Percentiles rank a stretch among this genome's conserved stretches.
phyloP scores from a whole-genome alignment of 37 sponge, comb jelly and placozoan species.

The Spongia lamella region DNA sequence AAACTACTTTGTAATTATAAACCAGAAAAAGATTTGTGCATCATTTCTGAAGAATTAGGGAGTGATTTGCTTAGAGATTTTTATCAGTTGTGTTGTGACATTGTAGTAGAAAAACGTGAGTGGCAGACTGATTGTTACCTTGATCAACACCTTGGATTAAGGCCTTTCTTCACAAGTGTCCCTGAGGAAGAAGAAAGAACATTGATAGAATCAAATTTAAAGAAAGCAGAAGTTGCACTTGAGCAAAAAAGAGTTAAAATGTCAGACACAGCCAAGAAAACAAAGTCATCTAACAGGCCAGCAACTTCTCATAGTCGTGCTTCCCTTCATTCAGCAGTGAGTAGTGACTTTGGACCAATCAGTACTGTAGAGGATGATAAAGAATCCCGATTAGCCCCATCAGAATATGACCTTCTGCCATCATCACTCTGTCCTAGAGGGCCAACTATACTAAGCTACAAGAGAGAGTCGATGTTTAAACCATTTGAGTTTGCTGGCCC shows the following conservation, averaged over 20 bases:
- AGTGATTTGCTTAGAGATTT: constrained; percentile 28
- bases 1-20: constrained; percentile 7
- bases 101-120: constrained; percentile 58
- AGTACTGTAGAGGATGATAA: constrained; percentile 24
- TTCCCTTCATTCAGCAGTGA: constrained; percentile 44
- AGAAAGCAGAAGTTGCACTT: background rate
- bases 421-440: constrained; percentile 41
- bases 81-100: constrained; percentile 39
- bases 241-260: background rate
- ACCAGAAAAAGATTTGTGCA: background rate
- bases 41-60: constrained; percentile 46
- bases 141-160: constrained; percentile 35
- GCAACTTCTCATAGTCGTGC: constrained; percentile 43
- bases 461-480: constrained; percentile 38
- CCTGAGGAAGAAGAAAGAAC: constrained; percentile 35
- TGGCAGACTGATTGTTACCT: constrained; percentile 92
- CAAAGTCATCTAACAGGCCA: constrained; percentile 28
- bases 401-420: constrained; percentile 64
- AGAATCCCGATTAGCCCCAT: constrained; percentile 8
- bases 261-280: constrained; percentile 1
- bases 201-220: background rate
- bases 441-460: constrained; percentile 61
- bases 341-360: constrained; percentile 25
- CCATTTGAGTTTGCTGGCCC: background rate
- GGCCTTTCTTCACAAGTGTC: constrained; percentile 44